These are phyloP conservation scores for Sardinella longiceps DNA, from an alignment of 2,797 vertebrate species.

Conservation along the genomic window DNA sequence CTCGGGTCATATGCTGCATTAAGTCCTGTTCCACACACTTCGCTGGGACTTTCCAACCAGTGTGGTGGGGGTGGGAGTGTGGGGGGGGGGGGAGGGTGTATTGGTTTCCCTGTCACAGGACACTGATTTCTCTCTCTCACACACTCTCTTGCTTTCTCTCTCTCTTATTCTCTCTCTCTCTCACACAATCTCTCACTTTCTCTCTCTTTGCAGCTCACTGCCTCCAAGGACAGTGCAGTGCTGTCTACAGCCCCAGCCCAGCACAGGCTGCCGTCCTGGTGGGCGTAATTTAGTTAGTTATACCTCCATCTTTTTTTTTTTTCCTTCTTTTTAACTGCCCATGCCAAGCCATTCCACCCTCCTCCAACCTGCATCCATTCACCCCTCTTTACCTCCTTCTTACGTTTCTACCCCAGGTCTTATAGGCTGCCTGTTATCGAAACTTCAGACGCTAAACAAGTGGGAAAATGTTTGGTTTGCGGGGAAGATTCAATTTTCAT, in stretches of 20 bases:
- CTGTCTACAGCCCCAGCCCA: background rate
- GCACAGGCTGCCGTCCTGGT: background rate
- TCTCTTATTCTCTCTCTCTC: constrained; percentile 35
- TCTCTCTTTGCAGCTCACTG: constrained; percentile 38
- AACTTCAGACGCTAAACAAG: background rate
- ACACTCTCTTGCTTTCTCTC: constrained; percentile 33
- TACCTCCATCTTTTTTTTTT: background rate
- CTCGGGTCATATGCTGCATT: background rate
- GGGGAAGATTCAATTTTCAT: constrained; percentile 49
- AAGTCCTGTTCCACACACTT: constrained; percentile 43
- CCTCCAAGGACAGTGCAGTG: background rate
- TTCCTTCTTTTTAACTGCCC: background rate
- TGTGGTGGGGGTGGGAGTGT: too few relatives aligned
- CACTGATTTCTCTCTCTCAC: constrained; percentile 61
- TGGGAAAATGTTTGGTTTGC: constrained; percentile 48
- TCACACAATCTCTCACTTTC: too few relatives aligned
- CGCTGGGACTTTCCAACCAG: constrained; percentile 68
- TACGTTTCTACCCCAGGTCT: constrained; percentile 52
- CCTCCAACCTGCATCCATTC: background rate
- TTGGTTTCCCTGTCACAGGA: constrained; percentile 72
- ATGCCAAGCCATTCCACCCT: background rate
- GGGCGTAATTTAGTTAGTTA: background rate
- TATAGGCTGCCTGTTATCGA: background rate
- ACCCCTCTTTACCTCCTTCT: constrained; percentile 16
- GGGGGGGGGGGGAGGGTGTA: constrained; percentile 57